Evolutionary conservation across 2,888 invertebrate genomes (phyloP).

Genomic region (Drosophila cracens): DNA sequence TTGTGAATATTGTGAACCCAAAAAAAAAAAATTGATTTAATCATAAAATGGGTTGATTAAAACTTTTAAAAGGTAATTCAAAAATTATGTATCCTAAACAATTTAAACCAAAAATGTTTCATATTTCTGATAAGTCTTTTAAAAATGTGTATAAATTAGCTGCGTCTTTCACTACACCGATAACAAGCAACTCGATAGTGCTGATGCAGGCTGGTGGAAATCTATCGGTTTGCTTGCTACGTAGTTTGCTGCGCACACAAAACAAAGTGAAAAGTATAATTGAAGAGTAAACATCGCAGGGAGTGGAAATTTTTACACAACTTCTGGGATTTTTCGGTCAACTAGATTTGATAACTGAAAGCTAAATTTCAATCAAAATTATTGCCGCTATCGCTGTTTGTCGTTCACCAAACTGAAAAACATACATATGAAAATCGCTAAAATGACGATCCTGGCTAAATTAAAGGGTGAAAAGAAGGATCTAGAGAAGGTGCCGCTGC

Average conservation of each 20-base stretch:
- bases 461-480: constrained; percentile 90
- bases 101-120: not conserved
- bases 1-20: not conserved
- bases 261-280: constrained; percentile 61
- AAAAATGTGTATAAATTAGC: not conserved
- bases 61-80: not conserved
- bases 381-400: not conserved
- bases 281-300: constrained; percentile 56
- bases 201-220: constrained; percentile 6
- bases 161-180: not conserved
- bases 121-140: not conserved
- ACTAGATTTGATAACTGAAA: constrained; percentile 20
- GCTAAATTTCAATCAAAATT: constrained; percentile 41
- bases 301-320: constrained; percentile 22
- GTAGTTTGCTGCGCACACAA: constrained; percentile 50
- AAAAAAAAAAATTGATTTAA: not conserved
- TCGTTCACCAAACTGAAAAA: not conserved
- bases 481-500: constrained; percentile 87
- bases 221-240: constrained; percentile 36
- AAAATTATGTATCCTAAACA: not conserved
- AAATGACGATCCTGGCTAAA: constrained; percentile 93
- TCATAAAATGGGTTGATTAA: not conserved
- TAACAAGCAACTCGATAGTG: constrained; percentile 8
- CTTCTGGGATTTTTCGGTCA: constrained; percentile 20
- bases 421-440: constrained; percentile 46